Base-by-base conservation (phyloP, 2,113 vertebrate genomes). In the Hoplias malabaricus region DNA sequence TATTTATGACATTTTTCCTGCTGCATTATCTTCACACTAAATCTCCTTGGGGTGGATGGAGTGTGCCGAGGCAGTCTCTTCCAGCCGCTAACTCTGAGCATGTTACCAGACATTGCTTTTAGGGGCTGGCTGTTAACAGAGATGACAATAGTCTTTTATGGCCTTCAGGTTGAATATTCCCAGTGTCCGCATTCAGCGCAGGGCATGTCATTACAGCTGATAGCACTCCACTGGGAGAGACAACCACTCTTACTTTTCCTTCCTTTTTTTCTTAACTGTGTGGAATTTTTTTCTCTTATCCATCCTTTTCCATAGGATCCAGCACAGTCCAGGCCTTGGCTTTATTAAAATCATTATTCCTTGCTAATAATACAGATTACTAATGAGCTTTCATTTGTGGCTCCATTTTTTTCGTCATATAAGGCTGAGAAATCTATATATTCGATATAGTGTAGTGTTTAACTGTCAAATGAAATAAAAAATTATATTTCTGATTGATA, bases 61-160 rank as follows among this genome's bases (percentile, higher is more conserved):
- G 90, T 84, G 88, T 85, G 84, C 82, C 65, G 80, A 86, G 85
- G 85, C 86, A 88, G 84, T 82, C n/a, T 84, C 85, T 90, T 89
- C 84, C 82, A 85, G 80, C 80, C 80, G 81, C 90, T 88, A 87
- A 87, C 86, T 88, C 82, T 78, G 79, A 87, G 87, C 89, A 86
- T 89, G 91, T 88, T 90, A 91, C 88, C 87, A 91, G 87, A 91
- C 89, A 90, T 91, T 91, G 90, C 91, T 92, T 92, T 92, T 91
- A 92, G 88, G 83, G 86, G 84, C 86, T 69, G 83, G 87, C 88
- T 86, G 87, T 91, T 89, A 91, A 89, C 88, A 80, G 86, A 87
- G 87, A 85, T 92, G 91, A 92, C 92, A 90, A 89, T 90, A 83
- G 82, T 89, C 86, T 85, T 89, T 90, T 88, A 89, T 88, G 84